Evolutionary conservation across 2,888 invertebrate genomes (phyloP).

Genomic region (Allophyes oxyacanthae): DNA sequence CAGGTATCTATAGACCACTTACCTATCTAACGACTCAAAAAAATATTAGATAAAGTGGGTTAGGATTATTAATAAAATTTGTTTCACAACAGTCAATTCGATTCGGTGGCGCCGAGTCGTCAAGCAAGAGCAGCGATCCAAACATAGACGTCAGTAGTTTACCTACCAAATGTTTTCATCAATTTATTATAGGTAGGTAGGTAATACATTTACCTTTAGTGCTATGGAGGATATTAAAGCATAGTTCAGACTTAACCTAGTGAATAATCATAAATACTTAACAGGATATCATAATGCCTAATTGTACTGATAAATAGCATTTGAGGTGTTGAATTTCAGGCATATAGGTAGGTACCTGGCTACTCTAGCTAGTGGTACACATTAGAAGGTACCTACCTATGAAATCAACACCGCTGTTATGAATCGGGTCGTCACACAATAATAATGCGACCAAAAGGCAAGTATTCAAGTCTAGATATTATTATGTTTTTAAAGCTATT

Average conservation of each 20-base stretch:
- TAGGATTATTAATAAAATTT: constrained; percentile 55
- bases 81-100: constrained; percentile 50
- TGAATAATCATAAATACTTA: no score
- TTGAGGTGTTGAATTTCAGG: constrained; percentile 23
- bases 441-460: neutral
- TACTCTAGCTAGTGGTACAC: neutral
- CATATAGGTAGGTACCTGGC: neutral
- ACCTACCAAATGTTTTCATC: neutral
- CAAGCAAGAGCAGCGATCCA: constrained; percentile 39
- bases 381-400: no score
- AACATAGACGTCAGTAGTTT: constrained; percentile 17
- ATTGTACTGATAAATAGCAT: no score
- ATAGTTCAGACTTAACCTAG: no score
- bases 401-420: neutral
- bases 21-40: constrained; percentile 23
- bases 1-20: neutral
- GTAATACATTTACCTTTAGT: no score
- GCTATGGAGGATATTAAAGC: no score
- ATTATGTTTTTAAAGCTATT: no score
- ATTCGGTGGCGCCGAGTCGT: constrained; percentile 28
- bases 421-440: neutral
- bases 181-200: neutral
- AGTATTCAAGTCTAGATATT: neutral
- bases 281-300: no score
- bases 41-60: constrained; percentile 41